Conservation (phyloP, 2,113 vertebrate genomes). For the Athene noctua region DNA sequence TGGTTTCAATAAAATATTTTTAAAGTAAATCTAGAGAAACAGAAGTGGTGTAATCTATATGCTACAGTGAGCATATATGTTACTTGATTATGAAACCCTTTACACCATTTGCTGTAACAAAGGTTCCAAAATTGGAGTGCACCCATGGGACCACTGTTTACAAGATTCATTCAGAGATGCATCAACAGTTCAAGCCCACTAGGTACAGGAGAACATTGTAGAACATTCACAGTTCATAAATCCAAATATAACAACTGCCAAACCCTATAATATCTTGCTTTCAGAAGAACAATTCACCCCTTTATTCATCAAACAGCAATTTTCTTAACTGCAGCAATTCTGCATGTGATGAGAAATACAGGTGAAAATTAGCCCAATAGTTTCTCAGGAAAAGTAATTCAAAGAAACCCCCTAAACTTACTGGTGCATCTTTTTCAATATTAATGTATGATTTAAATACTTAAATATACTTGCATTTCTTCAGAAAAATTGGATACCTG, state of each 20-base stretch:
- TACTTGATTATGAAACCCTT: constrained; percentile 5
- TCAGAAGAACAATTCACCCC: constrained; percentile 46
- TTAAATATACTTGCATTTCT: background rate
- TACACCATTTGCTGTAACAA: constrained; percentile 28
- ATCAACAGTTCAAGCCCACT: background rate
- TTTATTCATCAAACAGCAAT: constrained; percentile 47
- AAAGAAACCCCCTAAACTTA: background rate
- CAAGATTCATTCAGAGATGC: constrained; percentile 7
- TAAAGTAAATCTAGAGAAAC: background rate
- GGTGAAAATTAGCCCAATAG: background rate
- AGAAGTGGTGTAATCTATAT: background rate
- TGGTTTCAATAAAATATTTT: background rate
- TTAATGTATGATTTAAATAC: background rate
- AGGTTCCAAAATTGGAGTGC: background rate
- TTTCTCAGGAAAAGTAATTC: background rate
- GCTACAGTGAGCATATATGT: background rate
- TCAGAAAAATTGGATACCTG: background rate
- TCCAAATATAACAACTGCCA: background rate
- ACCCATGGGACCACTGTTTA: background rate
- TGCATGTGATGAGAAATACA: background rate
- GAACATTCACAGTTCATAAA: constrained; percentile 46
- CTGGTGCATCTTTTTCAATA: background rate
- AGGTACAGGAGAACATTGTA: constrained; percentile 19
- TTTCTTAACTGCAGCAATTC: constrained; percentile 55
- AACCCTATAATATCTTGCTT: background rate